Base-by-base conservation (phyloP, 2,113 vertebrate species). In the Tylochromis polylepis region DNA sequence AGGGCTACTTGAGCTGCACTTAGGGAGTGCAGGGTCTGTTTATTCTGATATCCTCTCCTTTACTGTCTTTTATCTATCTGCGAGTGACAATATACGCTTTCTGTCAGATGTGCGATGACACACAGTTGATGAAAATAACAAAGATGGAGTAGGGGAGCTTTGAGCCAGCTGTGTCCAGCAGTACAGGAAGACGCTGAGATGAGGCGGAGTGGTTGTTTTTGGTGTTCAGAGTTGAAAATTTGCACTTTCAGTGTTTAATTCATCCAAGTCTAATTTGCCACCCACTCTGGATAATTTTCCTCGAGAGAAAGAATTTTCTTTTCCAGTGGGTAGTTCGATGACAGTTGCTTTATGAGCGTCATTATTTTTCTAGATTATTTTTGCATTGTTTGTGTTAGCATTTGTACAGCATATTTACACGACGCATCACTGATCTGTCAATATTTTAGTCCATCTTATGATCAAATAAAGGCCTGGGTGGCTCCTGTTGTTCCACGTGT, bases 391-490 rank as follows among this genome's bases (percentile, higher is more conserved):
- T 67, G 12, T 65, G 38, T 86, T 41, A 90, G 36, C 18, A 36
- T 85, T 18, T 62, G 34, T 85, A 20, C 59, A 16, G 49, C 70
- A 51, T 84, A 59, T 86, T 65, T 88, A 84, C 65, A n/a, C 41
- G 11, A 20, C 18, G 41, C 55, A 78, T 83, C 49, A 58, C 72
- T 36, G 60, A 72, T 80, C 82, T 57, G 29, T 89, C 67, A 79
- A 51, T 87, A 67, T 87, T 92, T 86, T 79, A 58, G 86, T 85
- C 60, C 43, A 85, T 67, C 31, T 85, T 83, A 15, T 43, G 43
- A 79, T 90, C 46, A 81, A 90, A 93, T 55, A 57, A 90, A 92
- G 41, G 46, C 87, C 43, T 83, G 36, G 82, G 81, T 85, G 83
- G 49, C 87, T 82, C 22, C 81, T 8, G 70, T 92, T 87, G 84